These are phyloP conservation scores for Spinus pinus DNA, from an alignment of 2,797 vertebrate species.

Conservation along the genomic window DNA sequence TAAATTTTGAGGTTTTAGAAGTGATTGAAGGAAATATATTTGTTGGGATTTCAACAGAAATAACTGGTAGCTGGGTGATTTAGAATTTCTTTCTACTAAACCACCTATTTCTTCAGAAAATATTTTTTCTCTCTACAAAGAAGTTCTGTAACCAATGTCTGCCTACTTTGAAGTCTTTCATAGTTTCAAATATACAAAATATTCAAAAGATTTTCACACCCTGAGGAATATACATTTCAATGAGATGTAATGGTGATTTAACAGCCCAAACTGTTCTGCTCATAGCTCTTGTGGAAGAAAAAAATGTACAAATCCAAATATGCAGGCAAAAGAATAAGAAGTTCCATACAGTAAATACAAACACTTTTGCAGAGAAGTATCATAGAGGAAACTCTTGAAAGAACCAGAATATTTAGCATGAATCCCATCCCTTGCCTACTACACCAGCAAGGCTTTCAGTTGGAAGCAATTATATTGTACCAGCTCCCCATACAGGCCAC, in stretches of 20 bases:
- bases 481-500: rapidly evolving
- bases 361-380: not conserved
- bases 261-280: not conserved
- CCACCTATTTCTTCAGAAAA: not conserved
- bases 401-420: not conserved
- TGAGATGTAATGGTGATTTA: not conserved
- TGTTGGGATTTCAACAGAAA: not conserved
- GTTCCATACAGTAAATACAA: not conserved
- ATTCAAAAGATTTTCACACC: not conserved
- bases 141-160: not conserved
- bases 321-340: not conserved
- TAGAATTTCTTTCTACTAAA: not conserved
- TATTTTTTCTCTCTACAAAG: not conserved
- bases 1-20: not conserved
- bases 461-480: not conserved
- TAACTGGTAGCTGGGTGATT: not conserved
- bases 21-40: not conserved
- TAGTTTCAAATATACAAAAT: not conserved
- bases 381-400: not conserved
- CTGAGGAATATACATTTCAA: not conserved
- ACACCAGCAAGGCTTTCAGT: not conserved
- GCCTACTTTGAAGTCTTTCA: not conserved
- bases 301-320: not conserved
- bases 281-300: not conserved
- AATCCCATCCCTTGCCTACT: not conserved